Evolutionary conservation across 2,113 vertebrate genomes (phyloP).

Genomic region (Aegypius monachus): DNA sequence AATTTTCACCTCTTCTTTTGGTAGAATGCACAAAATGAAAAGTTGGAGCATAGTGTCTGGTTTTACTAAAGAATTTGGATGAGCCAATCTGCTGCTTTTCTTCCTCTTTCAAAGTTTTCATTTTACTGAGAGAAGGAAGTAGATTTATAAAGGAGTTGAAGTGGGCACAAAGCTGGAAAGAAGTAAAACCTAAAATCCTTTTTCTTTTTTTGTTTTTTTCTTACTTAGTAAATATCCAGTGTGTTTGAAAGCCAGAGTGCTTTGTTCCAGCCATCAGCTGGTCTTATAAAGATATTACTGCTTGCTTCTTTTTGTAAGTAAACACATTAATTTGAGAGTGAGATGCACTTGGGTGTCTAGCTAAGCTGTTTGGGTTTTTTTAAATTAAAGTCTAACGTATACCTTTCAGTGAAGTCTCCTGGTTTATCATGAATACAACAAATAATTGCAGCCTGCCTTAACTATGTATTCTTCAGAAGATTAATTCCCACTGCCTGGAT

Average conservation of each 20-base stretch:
- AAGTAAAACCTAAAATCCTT: neutral
- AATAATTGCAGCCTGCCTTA: neutral
- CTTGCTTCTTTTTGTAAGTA: neutral
- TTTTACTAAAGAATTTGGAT: neutral
- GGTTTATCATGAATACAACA: neutral
- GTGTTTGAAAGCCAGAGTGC: neutral
- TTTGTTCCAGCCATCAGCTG: neutral
- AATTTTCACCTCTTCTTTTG: neutral
- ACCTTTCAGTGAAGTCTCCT: neutral
- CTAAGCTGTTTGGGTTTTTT: neutral
- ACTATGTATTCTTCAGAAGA: neutral
- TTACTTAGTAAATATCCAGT: neutral
- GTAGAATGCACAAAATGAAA: neutral
- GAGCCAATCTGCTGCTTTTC: neutral
- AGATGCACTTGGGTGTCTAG: neutral
- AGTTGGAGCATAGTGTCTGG: neutral
- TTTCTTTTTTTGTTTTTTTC: neutral
- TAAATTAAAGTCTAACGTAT: neutral
- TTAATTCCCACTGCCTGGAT: neutral
- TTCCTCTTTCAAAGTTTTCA: neutral
- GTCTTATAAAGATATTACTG: neutral
- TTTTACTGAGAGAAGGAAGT: neutral
- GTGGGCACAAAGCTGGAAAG: neutral
- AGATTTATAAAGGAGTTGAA: neutral
- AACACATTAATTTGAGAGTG: neutral